Base-by-base conservation (phyloP, 2,797 vertebrate species). In the Clangula hyemalis region DNA sequence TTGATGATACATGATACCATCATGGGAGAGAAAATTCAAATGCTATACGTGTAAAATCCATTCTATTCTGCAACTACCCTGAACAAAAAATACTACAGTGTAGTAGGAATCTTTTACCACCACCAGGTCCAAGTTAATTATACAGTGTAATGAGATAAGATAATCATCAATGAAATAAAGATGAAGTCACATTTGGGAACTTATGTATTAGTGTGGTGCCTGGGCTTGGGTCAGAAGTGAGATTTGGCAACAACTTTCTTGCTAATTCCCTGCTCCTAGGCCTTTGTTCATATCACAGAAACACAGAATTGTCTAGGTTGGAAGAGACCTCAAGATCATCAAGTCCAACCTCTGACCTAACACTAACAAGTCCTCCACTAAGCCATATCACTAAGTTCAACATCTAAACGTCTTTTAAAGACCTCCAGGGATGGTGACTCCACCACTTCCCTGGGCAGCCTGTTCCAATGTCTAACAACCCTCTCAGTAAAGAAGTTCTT, bases 101-200 rank as follows among this genome's bases (percentile, higher is more conserved):
- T 62, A 7, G 68, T 17, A 25, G 56, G 39, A 85, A 45, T 60
- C 36, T 56, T 79, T 85, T 79, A 47, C 9, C 28, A 83, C 24
- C 27, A 38, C 24, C 47, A 77, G 65, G 34, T 39, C 51, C 30
- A 80, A 76, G 76, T 49, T 45, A 30, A 27, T 85, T 71, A 22
- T 18, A 60, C 41, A 66, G 19, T 20, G 18, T 36, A 91, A 91
- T 73, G 64, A 76, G 84, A 74, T 80, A 71, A 62, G 32, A 83
- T 88, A 86, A 85, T 74, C 66, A 84, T 39, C 38, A 39, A 62
- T 81, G 73, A 76, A 85, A 89, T 54, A 87, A 69, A 91, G 60
- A 34, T 53, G 60, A 77, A 41, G 34, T 20, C 34, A 70, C 57
- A 85, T 64, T 15, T n/a, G 72, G 72, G 72, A 85, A 85, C 72